Base-by-base conservation (phyloP, 2,113 vertebrate genomes). In the Choloepus hoffmanni region DNA sequence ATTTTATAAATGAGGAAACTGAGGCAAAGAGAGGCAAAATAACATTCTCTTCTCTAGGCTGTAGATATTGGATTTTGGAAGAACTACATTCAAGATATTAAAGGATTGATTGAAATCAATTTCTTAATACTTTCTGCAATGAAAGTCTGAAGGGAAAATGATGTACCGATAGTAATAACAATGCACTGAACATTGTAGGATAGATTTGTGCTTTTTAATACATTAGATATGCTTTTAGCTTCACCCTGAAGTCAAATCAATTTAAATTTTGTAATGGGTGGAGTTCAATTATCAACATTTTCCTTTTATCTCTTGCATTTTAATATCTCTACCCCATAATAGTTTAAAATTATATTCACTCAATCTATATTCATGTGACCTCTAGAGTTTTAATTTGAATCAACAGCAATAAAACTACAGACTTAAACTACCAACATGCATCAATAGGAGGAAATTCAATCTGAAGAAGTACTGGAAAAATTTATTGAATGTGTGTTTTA, bases 191-290 rank as follows among this genome's bases (percentile, higher is more conserved):
- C 81, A 90, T 77, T 68, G 14, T 43, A 88, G 53, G 78, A 90
- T 74, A 92, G 95, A 97, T 95, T 85, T 97, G 72, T 95, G 88
- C 85, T 83, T 97, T 92, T 92, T 68, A 95, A 82, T 92, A 45
- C 62, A 74, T 60, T 90, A 89, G 93, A 88, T 82, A 92, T 73
- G 94, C 90, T 88, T 92, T 96, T 95, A 95, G 76, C 45, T 43
- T 95, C 84, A 95, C 18, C 58, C 24, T 58, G 21, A 94, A 97
- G 92, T 85, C 67, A 96, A 94, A 95, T 97, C 65, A 96, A 88
- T 90, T 90, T 95, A 92, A 70, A 68, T 85, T 95, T 96, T 92
- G 40, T 36, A 92, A 89, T 72, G 11, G 87, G 67, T 82, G 36
- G 55, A 78, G 76, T 63, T 45, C 28, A 88, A 68, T 95, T 96